Percentiles rank a stretch among this genome's conserved stretches.
Evolutionary conservation across 2,888 invertebrate species (phyloP).

Genomic region (Drosophila nigritarsus): DNA sequence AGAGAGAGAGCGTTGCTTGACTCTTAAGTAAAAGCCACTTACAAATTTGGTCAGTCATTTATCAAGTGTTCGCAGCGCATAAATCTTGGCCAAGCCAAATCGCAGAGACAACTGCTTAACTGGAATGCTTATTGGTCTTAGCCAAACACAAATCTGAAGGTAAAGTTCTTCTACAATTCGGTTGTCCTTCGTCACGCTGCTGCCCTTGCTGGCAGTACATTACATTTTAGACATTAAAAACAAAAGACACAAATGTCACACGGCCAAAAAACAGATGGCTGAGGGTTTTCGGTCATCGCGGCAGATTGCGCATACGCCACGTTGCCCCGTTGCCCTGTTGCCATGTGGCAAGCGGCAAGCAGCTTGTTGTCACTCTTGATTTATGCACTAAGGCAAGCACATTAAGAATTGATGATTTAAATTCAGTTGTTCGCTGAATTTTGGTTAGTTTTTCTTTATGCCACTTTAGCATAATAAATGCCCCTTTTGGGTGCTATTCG

Average conservation of each 20-base stretch:
- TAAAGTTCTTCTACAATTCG: constrained; percentile 40
- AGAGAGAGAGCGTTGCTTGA: constrained; percentile 16
- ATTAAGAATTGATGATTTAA: constrained; percentile 72
- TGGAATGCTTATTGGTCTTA: constrained; percentile 19
- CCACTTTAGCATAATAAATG: constrained; percentile 44
- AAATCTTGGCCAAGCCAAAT: constrained; percentile 72
- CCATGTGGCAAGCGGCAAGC: constrained; percentile 9
- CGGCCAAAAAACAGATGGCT: constrained; percentile 26
- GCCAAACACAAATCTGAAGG: constrained; percentile 24
- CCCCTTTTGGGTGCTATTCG: constrained; percentile 36
- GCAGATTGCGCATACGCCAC: constrained; percentile 49
- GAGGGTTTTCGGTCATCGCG: constrained; percentile 41
- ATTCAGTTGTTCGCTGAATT: constrained; percentile 40
- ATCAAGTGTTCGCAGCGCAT: constrained; percentile 68
- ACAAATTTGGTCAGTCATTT: constrained; percentile 71
- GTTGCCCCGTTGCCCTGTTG: constrained; percentile 5
- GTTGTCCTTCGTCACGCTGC: constrained; percentile 61
- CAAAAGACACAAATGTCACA: constrained; percentile 70
- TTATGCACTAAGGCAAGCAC: constrained; percentile 55
- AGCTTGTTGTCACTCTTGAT: constrained; percentile 55
- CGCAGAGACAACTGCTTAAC: constrained; percentile 69
- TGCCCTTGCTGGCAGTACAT: constrained; percentile 48
- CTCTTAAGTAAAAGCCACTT: constrained; percentile 50
- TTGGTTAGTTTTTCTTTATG: constrained; percentile 41
- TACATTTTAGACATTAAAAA: constrained; percentile 72